A percentile compares a stretch with the other conserved stretches of the same genome.
phyloP scores from a whole-genome alignment of 2,113 vertebrate species.

The Laticauda laticaudata region DNA sequence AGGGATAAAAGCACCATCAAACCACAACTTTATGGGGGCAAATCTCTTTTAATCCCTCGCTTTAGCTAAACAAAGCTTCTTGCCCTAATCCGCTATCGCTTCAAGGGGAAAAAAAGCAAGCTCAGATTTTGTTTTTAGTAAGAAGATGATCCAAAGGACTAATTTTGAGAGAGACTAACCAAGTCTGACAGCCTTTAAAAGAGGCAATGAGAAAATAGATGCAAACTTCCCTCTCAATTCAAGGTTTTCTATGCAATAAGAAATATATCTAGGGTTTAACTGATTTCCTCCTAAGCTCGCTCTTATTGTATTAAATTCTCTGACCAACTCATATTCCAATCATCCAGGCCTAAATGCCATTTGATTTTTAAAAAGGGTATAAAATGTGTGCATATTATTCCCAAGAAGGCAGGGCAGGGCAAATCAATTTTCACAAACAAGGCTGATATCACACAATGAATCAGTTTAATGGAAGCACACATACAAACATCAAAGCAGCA shows the following conservation, averaged over 20 bases:
- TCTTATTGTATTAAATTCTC: conserved; percentile 71
- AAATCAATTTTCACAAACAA: conserved; percentile 75
- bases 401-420: conserved; percentile 65
- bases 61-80: conserved; percentile 96
- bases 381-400: conserved; percentile 71
- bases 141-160: conserved; percentile 92
- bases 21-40: conserved; percentile 97
- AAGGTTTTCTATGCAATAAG: conserved; percentile 69
- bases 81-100: conserved; percentile 91
- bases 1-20: conserved; percentile 98
- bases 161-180: conserved; percentile 93
- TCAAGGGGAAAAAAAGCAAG: conserved; percentile 69
- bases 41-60: conserved; percentile 97
- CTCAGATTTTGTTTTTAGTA: conserved; percentile 88
- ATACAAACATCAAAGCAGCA: conserved; percentile 21
- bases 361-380: conserved; percentile 71
- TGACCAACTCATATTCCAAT: conserved; percentile 70
- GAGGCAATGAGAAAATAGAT: conserved; percentile 74
- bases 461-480: conserved; percentile 59
- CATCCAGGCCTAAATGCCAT: conserved; percentile 64
- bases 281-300: conserved; percentile 66
- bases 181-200: conserved; percentile 92
- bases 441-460: conserved; percentile 63
- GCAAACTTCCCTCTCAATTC: conserved; percentile 73
- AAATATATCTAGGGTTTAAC: conserved; percentile 74